Base-by-base conservation (phyloP, 1,140 invertebrate species). In the Eciton burchellii region DNA sequence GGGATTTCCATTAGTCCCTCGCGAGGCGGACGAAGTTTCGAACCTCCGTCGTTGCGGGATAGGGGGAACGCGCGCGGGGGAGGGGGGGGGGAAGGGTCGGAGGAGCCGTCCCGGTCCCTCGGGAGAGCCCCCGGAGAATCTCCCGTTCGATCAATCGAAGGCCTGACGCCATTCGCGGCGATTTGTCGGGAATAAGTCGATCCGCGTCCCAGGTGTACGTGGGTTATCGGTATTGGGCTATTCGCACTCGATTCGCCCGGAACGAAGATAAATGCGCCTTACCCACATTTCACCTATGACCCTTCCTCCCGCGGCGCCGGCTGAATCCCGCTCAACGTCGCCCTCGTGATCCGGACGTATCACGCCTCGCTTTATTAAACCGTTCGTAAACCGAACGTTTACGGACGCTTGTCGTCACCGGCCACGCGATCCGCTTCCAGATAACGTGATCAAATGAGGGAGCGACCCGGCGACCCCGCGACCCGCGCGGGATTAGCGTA, bases 121-220 rank as follows among this genome's bases (percentile, higher is more conserved):
- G 86, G 82, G 86, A 79, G 11, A 47, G 14, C 57, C 41, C 73
- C n/a, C 66, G 41, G 41, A 14, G 43, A 56, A 66, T 74, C 66
- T 74, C 79, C 57, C 83, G 87, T 77, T 85, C 86, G 83, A 88
- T 85, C 83, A 88, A 88, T 88, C 79, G 83, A 85, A 83, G 72
- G 62, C 72, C 57, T 57, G 54, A 52, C 54, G 62, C 81, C 73
- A 66, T 88, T 85, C 41, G 68, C 65, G 87, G 49, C 86, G 87
- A 88, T 88, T 88, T 88, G 87, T 88, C 79, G 81, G 81, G 71
- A 88, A 88, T 88, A 88, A 88, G 87, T 85, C 86, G 87, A 88
- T 85, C 74, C 47, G 54, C 72, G 79, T 88, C 87, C 86, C 87
- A 88, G 87, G 87, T 88, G 86, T 86, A 52, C 83, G 54, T 65